A percentile compares a stretch with the other conserved stretches of the same genome.
Evolutionary conservation across 2,888 invertebrate species (phyloP).

Genomic region (Pammene aurita): DNA sequence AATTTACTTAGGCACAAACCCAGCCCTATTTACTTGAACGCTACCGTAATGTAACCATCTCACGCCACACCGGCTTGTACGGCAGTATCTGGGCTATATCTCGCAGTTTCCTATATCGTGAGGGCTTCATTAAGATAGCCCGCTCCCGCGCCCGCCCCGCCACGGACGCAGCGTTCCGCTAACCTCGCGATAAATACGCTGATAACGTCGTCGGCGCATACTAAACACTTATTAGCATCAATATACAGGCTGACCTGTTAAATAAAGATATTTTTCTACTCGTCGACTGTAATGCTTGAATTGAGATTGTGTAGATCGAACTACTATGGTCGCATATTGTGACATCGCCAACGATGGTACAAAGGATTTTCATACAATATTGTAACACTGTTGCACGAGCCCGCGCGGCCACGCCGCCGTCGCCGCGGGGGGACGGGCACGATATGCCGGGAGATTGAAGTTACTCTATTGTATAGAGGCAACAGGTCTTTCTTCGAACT

Average conservation of each 20-base stretch:
- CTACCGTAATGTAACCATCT: conserved; percentile 17
- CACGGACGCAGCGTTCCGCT: conserved; percentile 20
- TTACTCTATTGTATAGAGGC: too few relatives aligned
- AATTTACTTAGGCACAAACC: not conserved
- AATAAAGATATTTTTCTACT: not conserved
- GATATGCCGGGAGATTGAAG: too few relatives aligned
- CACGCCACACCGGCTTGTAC: conserved; percentile 23
- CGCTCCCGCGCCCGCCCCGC: conserved; percentile 10
- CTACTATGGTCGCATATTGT: too few relatives aligned
- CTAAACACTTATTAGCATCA: conserved; percentile 25
- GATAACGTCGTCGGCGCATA: conserved; percentile 32
- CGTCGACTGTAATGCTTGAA: too few relatives aligned
- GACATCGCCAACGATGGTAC: too few relatives aligned
- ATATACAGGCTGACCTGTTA: not conserved
- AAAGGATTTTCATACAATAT: too few relatives aligned
- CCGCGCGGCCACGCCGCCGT: too few relatives aligned
- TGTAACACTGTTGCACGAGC: too few relatives aligned
- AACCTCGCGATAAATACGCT: conserved; percentile 27
- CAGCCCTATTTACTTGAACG: conserved; percentile 1
- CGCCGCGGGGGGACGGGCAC: too few relatives aligned
- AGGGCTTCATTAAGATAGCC: conserved; percentile 38
- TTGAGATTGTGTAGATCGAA: too few relatives aligned
- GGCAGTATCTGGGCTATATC: conserved; percentile 22
- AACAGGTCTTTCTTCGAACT: too few relatives aligned
- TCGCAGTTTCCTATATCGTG: conserved; percentile 30